phyloP scores from a whole-genome alignment of 1,140 invertebrate species.

The Asbolus verrucosus region DNA sequence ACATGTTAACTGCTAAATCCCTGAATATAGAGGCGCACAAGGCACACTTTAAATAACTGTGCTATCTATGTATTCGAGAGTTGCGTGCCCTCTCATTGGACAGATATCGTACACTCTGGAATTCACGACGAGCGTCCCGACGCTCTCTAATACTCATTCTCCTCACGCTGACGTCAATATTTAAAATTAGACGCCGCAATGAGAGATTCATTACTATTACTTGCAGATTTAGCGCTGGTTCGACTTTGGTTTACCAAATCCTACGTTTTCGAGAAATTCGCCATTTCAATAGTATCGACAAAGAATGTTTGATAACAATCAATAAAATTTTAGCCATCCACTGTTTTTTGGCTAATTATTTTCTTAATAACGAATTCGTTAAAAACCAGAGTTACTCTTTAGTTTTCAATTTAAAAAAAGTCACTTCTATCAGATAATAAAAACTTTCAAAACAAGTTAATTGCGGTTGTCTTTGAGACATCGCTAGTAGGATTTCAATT shows the following conservation, averaged over 20 bases:
- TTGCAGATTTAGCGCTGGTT: conserved; percentile 4
- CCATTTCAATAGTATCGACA: too few relatives aligned
- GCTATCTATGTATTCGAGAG: conserved; percentile 2
- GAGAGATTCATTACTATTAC: conserved; percentile 18
- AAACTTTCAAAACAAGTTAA: neutral
- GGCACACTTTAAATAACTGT: conserved; percentile 41
- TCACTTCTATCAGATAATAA: too few relatives aligned
- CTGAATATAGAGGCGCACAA: conserved; percentile 33
- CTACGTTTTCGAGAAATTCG: neutral
- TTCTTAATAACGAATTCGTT: too few relatives aligned
- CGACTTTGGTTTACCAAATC: neutral
- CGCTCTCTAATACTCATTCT: conserved; percentile 23
- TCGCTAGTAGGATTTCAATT: neutral
- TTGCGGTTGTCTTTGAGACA: neutral
- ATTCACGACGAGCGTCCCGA: conserved; percentile 39
- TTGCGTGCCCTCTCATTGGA: conserved; percentile 36
- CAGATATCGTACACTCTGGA: conserved; percentile 19
- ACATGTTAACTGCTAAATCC: conserved; percentile 32
- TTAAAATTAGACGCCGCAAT: conserved; percentile 34
- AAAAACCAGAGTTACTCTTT: too few relatives aligned
- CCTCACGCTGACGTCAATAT: conserved; percentile 18
- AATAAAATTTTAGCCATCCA: too few relatives aligned
- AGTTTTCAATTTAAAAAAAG: too few relatives aligned
- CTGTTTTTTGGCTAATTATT: too few relatives aligned
- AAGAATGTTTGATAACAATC: too few relatives aligned